These are phyloP conservation scores for Telmatochromis sp. DNA, from an alignment of 2,113 vertebrate species.

Conservation along the genomic window DNA sequence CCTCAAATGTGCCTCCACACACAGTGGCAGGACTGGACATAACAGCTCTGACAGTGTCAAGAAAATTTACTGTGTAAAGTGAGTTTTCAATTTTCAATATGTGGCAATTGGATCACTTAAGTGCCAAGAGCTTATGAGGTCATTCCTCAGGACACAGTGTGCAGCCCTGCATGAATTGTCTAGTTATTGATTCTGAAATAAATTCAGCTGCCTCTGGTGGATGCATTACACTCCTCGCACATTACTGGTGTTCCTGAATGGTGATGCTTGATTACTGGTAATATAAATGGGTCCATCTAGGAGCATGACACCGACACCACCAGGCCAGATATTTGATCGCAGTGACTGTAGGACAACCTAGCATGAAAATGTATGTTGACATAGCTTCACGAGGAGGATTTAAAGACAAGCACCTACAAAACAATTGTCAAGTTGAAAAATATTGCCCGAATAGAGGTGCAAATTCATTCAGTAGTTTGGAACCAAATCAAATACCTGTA, in stretches of 20 bases:
- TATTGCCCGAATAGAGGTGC: background rate
- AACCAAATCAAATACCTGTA: constrained; percentile 4
- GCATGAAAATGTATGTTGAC: background rate
- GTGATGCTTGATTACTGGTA: constrained; percentile 30
- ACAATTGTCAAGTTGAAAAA: background rate
- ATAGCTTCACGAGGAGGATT: background rate
- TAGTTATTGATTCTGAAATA: constrained; percentile 58
- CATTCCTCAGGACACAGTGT: constrained; percentile 46
- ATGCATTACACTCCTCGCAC: constrained; percentile 42
- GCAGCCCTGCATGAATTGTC: constrained; percentile 41
- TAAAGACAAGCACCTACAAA: background rate
- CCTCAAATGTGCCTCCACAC: constrained; percentile 1
- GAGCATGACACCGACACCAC: constrained; percentile 5
- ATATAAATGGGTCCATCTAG: constrained; percentile 29
- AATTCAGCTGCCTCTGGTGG: constrained; percentile 45
- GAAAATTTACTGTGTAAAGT: constrained; percentile 50
- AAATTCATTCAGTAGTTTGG: background rate
- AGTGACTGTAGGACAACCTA: background rate
- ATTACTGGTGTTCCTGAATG: constrained; percentile 36
- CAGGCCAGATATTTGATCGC: background rate
- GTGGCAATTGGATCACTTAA: constrained; percentile 48
- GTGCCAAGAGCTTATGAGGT: constrained; percentile 51
- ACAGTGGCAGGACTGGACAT: constrained; percentile 8
- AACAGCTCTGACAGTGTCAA: constrained; percentile 6
- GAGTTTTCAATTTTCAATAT: constrained; percentile 60